A percentile compares a stretch with the other conserved stretches of the same genome.
Evolutionary conservation across 2,113 vertebrate species (phyloP).

Genomic region (Catharus fuscescens): DNA sequence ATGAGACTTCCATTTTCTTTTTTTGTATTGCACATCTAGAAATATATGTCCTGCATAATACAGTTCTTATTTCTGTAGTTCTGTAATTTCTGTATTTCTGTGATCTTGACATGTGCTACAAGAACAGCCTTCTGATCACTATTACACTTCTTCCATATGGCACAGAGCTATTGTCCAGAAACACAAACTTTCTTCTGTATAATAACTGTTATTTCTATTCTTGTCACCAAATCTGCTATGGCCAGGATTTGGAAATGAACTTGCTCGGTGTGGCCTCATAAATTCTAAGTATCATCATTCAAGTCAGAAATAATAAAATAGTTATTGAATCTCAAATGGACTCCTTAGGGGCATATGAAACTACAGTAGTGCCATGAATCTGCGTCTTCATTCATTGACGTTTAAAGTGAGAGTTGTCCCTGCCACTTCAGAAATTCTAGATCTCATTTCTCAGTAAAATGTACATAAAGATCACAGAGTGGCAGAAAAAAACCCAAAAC

Average conservation of each 20-base stretch:
- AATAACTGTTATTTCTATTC: background rate
- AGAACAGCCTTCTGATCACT: slow-evolving; percentile 39
- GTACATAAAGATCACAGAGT: background rate
- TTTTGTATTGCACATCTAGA: background rate
- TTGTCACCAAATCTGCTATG: slow-evolving; percentile 5
- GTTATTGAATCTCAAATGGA: background rate
- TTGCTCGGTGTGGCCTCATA: background rate
- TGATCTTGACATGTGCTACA: background rate
- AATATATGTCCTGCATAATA: background rate
- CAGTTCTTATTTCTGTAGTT: background rate
- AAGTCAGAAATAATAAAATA: slow-evolving; percentile 18
- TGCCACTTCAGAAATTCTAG: background rate
- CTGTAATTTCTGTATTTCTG: too few relatives aligned
- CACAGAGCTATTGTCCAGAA: background rate
- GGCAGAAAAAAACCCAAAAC: background rate
- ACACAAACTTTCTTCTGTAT: background rate
- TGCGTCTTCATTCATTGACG: slow-evolving; percentile 3
- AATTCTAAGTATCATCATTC: slow-evolving; percentile 25
- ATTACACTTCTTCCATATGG: background rate
- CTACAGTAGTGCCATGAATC: background rate
- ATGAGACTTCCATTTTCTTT: background rate
- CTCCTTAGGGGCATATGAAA: background rate
- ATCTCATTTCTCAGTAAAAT: background rate
- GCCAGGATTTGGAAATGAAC: slow-evolving; percentile 11
- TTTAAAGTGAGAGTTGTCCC: background rate